A percentile compares a stretch with the other conserved stretches of the same genome.
Evolutionary conservation across 2,113 vertebrate species (phyloP).

Genomic region (Dicentrarchus labrax): DNA sequence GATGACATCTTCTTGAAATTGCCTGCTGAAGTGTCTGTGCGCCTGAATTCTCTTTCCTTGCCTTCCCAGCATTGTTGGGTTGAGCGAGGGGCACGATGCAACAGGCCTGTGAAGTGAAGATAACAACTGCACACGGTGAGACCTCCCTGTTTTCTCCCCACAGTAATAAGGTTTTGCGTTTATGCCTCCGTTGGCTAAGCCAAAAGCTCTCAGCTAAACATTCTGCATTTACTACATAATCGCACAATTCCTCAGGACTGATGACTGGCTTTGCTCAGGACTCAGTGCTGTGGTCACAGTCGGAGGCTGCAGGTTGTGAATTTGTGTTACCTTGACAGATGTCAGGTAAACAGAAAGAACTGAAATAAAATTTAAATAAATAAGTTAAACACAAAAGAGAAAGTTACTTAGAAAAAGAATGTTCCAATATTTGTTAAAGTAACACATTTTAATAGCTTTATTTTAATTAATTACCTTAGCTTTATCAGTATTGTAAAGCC

Average conservation of each 20-base stretch:
- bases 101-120: constrained; percentile 60
- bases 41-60: neutral
- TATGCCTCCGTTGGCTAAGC: constrained; percentile 42
- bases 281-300: neutral
- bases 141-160: constrained; percentile 33
- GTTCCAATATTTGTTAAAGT: neutral
- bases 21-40: constrained; percentile 6
- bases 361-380: too few species aligned
- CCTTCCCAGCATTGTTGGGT: constrained; percentile 27
- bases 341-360: neutral
- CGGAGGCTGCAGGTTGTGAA: neutral
- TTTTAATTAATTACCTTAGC: too few species aligned
- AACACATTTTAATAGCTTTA: too few species aligned
- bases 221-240: constrained; percentile 59
- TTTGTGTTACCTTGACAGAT: neutral
- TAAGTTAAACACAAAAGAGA: neutral
- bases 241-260: constrained; percentile 48
- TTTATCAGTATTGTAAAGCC: neutral
- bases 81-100: constrained; percentile 68
- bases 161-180: constrained; percentile 36
- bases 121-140: constrained; percentile 67
- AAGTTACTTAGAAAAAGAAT: neutral
- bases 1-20: constrained; percentile 12
- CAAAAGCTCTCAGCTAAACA: constrained; percentile 51
- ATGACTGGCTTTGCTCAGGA: constrained; percentile 32